Evolutionary conservation across 1,140 invertebrate genomes (phyloP).

Genomic region (Trachymyrmex cornetzi): DNA sequence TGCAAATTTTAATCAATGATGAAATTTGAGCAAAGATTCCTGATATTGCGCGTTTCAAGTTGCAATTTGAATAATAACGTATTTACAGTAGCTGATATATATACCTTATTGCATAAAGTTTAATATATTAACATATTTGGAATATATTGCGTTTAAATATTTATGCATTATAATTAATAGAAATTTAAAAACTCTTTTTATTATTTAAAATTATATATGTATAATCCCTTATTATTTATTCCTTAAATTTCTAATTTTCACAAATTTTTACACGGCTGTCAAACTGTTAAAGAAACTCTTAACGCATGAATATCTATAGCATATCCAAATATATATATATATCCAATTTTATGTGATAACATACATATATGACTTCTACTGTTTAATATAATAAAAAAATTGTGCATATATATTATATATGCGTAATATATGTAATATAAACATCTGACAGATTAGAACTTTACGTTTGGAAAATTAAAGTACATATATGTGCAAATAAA

Average conservation of each 20-base stretch:
- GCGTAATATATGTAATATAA: neutral
- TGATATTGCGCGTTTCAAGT: neutral
- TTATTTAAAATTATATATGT: slow-evolving; percentile 23
- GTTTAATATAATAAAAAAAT: neutral
- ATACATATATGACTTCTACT: neutral
- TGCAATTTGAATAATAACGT: neutral
- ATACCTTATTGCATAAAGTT: neutral
- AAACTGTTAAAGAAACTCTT: neutral
- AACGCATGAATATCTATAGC: neutral
- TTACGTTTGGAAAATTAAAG: neutral
- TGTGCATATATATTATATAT: neutral
- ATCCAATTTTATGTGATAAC: slow-evolving; percentile 24
- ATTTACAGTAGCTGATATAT: slow-evolving; percentile 4
- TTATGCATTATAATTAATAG: neutral
- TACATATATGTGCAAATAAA: neutral
- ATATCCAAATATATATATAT: neutral
- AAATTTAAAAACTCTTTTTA: neutral
- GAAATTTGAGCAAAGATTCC: slow-evolving; percentile 19
- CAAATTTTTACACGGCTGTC: neutral
- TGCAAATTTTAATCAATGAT: slow-evolving; percentile 4
- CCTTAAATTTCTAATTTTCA: neutral
- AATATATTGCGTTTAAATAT: neutral
- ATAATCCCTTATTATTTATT: neutral
- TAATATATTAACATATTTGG: neutral
- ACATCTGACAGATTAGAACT: slow-evolving; percentile 20